A percentile compares a stretch with the other conserved stretches of the same genome.
Evolutionary conservation across 2,113 vertebrate genomes (phyloP).

Genomic region (Pomatostomus ruficeps): DNA sequence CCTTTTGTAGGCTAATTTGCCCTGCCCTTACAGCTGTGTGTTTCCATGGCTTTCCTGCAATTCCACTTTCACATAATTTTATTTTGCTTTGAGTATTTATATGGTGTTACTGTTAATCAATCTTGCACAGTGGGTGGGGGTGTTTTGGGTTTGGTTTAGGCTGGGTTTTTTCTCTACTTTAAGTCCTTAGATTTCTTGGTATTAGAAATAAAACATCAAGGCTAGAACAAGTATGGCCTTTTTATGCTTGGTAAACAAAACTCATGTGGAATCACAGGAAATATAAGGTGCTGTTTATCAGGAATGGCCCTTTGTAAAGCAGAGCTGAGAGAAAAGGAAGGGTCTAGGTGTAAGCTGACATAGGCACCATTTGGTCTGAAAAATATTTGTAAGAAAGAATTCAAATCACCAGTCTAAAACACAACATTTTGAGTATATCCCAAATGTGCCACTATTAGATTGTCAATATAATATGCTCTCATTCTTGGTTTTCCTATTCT

Average conservation of each 20-base stretch:
- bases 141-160: fast-evolving
- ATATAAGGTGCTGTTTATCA: not conserved
- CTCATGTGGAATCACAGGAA: not conserved
- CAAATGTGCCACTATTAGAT: not conserved
- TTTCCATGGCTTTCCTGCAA: not conserved
- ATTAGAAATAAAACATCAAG: not conserved
- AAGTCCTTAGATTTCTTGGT: not conserved
- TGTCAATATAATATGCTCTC: not conserved
- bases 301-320: not conserved
- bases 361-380: not conserved
- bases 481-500: not conserved
- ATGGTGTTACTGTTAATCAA: not conserved
- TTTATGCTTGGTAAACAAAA: not conserved
- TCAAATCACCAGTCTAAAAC: not conserved
- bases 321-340: fast-evolving
- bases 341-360: not conserved
- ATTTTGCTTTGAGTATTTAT: not conserved
- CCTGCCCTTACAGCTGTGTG: not conserved
- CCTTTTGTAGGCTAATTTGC: not conserved
- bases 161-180: not conserved
- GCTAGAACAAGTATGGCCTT: not conserved
- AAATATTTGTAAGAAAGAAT: not conserved
- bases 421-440: not conserved
- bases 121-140: not conserved
- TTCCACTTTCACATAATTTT: not conserved